phyloP scores from a whole-genome alignment of 2,113 vertebrate genomes.

The Noctilio leporinus region DNA sequence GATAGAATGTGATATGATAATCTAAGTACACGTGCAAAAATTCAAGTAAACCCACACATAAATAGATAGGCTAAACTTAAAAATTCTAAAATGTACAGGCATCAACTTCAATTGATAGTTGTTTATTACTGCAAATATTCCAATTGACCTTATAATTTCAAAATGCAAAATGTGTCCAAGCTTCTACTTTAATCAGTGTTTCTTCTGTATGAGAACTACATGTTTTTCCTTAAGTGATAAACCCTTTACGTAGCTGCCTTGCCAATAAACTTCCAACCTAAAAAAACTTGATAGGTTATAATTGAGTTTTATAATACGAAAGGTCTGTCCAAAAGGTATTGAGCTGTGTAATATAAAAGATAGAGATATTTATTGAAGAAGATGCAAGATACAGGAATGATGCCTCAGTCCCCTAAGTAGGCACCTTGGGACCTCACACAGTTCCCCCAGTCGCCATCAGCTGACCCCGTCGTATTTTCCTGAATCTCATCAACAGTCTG shows the following conservation, averaged over 20 bases:
- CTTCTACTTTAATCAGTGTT: not conserved
- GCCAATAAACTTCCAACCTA: not conserved
- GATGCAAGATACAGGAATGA: no score
- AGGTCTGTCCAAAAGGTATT: no score
- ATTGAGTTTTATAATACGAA: not conserved
- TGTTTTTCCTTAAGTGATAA: not conserved
- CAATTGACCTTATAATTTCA: not conserved
- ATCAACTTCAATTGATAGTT: not conserved
- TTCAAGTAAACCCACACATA: not conserved
- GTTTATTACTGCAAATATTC: not conserved
- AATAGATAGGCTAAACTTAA: not conserved
- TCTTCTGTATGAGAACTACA: not conserved
- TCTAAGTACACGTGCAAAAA: not conserved
- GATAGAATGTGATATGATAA: not conserved
- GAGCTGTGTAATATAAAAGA: no score
- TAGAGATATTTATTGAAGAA: no score
- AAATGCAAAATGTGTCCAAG: not conserved
- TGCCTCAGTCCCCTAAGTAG: no score
- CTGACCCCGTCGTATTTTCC: no score
- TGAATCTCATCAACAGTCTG: no score
- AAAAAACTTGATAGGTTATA: not conserved
- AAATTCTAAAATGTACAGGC: not conserved
- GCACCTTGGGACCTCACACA: no score
- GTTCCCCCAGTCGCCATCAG: no score
- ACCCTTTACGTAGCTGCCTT: not conserved